A percentile compares a stretch with the other conserved stretches of the same genome.
phyloP scores from a whole-genome alignment of 2,113 vertebrate genomes.

The Cercocebus atys region DNA sequence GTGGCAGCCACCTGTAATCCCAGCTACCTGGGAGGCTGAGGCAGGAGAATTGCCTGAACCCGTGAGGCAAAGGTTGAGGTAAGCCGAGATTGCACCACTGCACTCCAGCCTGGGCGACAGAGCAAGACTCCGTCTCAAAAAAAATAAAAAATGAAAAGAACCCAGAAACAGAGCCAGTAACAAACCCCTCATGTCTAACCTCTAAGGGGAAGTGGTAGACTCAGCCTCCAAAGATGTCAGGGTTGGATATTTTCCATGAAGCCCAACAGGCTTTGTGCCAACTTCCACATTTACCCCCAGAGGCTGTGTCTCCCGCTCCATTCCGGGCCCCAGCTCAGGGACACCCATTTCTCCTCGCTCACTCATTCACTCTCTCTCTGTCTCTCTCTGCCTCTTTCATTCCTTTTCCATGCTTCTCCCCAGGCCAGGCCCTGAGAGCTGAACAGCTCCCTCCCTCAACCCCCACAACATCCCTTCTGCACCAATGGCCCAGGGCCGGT shows the following conservation, averaged over 20 bases:
- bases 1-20: no score
- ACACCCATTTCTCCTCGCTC: not conserved
- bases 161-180: not conserved
- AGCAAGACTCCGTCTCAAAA: no score
- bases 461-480: not conserved
- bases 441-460: not conserved
- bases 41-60: no score
- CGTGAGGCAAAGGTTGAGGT: fast-evolving
- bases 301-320: not conserved
- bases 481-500: not conserved
- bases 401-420: not conserved
- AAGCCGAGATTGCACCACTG: no score
- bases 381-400: not conserved
- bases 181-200: no score
- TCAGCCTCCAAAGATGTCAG: not conserved
- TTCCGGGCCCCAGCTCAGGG: not conserved
- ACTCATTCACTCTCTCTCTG: not conserved
- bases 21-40: no score
- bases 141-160: not conserved
- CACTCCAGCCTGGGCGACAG: no score
- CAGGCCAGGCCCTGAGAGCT: not conserved
- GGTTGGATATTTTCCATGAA: not conserved
- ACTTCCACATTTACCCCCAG: not conserved
- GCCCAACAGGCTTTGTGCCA: not conserved
- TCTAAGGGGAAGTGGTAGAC: not conserved